A percentile compares a stretch with the other conserved stretches of the same genome.
Evolutionary conservation across 1,140 invertebrate species (phyloP).

Genomic region (Pogonus chalceus): DNA sequence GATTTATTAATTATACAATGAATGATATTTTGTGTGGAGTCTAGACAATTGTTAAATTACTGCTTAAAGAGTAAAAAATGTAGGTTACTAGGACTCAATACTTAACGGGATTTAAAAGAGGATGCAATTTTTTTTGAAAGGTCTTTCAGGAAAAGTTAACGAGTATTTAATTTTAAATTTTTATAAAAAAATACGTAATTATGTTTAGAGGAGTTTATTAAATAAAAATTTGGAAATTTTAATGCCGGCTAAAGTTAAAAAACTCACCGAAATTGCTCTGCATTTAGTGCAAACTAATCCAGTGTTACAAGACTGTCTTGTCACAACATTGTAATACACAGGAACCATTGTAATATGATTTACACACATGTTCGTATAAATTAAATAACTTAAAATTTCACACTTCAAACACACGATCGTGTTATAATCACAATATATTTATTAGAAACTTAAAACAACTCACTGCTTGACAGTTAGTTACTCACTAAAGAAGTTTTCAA

Average conservation of each 20-base stretch:
- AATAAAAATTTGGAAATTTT: background rate
- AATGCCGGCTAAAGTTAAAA: background rate
- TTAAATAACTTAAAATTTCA: background rate
- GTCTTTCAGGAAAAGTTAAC: background rate
- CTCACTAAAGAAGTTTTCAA: background rate
- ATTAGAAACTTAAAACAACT: background rate
- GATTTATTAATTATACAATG: too few species aligned
- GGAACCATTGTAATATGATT: conserved; percentile 31
- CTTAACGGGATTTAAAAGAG: background rate
- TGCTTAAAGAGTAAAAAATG: background rate
- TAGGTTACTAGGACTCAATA: too few species aligned
- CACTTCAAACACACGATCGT: background rate
- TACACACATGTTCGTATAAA: conserved; percentile 25
- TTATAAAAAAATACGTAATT: conserved; percentile 8
- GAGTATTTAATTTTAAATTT: background rate
- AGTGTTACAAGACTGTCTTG: conserved; percentile 28
- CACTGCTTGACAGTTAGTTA: background rate
- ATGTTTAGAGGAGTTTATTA: background rate
- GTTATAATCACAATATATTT: background rate
- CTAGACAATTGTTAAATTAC: too few species aligned
- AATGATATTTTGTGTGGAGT: too few species aligned
- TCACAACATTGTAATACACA: conserved; percentile 31
- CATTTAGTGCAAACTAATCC: conserved; percentile 32
- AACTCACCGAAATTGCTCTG: conserved; percentile 29
- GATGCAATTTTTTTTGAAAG: background rate